Conservation (phyloP, 2,797 vertebrate species). For the Ctenochaetus hawaiiensis region DNA sequence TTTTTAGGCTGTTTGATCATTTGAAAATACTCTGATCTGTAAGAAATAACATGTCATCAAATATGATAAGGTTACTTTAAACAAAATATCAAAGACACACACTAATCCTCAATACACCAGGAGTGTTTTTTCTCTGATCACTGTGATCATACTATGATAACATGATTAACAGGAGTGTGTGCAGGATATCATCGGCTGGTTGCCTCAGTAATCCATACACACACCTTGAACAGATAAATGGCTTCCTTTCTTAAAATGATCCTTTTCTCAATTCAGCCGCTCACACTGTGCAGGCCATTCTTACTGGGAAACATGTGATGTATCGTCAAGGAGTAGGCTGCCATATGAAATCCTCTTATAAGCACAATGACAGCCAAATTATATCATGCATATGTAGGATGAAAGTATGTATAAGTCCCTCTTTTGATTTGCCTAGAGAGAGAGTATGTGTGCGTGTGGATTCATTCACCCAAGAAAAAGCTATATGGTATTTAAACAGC, state of each 20-base stretch:
- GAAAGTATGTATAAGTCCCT: constrained; percentile 32
- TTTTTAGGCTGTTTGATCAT: background rate
- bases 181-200: constrained; percentile 39
- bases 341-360: constrained; percentile 49
- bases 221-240: constrained; percentile 37
- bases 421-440: constrained; percentile 35
- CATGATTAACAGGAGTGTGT: constrained; percentile 37
- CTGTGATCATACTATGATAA: constrained; percentile 13
- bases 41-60: background rate
- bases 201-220: constrained; percentile 25
- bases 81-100: background rate
- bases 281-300: background rate
- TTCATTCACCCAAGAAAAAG: constrained; percentile 2
- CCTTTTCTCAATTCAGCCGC: constrained; percentile 2
- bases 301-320: constrained; percentile 27
- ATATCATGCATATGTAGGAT: constrained; percentile 43
- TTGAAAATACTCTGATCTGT: background rate
- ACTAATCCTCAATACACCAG: constrained; percentile 9
- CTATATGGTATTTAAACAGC: constrained; percentile 7
- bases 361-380: constrained; percentile 5
- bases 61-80: background rate
- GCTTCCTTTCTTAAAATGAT: constrained; percentile 25
- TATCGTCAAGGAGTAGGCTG: constrained; percentile 27
- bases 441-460: constrained; percentile 1
- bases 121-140: constrained; percentile 10